Conservation (phyloP, 2,888 invertebrate species). For the Phengaris arion region DNA sequence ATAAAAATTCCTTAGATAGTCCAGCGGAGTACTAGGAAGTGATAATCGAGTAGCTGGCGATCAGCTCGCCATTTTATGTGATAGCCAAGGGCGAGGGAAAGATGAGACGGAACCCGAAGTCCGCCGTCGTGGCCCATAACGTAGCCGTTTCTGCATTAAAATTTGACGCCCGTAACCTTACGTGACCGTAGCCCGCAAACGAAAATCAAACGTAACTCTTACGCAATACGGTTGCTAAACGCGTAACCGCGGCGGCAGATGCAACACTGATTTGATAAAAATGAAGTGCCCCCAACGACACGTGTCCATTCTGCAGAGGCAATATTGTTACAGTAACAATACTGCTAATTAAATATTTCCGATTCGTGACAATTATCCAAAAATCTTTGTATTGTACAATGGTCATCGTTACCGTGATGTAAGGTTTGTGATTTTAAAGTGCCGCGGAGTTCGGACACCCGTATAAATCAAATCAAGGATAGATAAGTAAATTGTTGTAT, state of each 20-base stretch:
- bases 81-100: slow-evolving; percentile 61
- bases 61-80: slow-evolving; percentile 46
- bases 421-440: slow-evolving; percentile 41
- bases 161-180: slow-evolving; percentile 60
- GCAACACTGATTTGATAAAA: slow-evolving; percentile 52
- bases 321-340: slow-evolving; percentile 64
- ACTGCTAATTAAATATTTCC: slow-evolving; percentile 62
- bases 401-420: slow-evolving; percentile 26
- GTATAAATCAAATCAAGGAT: slow-evolving; percentile 13
- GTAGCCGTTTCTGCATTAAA: slow-evolving; percentile 66
- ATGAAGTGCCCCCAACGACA: slow-evolving; percentile 50
- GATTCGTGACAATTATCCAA: slow-evolving; percentile 53
- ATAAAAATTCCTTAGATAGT: slow-evolving; percentile 3
- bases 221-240: slow-evolving; percentile 49
- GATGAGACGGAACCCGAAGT: slow-evolving; percentile 58
- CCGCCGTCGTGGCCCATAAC: slow-evolving; percentile 60
- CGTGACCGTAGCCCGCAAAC: slow-evolving; percentile 47
- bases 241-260: slow-evolving; percentile 56
- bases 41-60: slow-evolving; percentile 31
- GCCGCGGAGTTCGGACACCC: not conserved
- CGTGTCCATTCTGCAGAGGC: slow-evolving; percentile 41
- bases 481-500: slow-evolving; percentile 12
- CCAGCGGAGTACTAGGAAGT: slow-evolving; percentile 26
- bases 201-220: slow-evolving; percentile 48
- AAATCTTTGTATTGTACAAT: slow-evolving; percentile 51